Evolutionary conservation across 1,140 invertebrate species (phyloP), one percentile per base, ranked within the genome.

Genomic region (Camponotus floridanus): DNA sequence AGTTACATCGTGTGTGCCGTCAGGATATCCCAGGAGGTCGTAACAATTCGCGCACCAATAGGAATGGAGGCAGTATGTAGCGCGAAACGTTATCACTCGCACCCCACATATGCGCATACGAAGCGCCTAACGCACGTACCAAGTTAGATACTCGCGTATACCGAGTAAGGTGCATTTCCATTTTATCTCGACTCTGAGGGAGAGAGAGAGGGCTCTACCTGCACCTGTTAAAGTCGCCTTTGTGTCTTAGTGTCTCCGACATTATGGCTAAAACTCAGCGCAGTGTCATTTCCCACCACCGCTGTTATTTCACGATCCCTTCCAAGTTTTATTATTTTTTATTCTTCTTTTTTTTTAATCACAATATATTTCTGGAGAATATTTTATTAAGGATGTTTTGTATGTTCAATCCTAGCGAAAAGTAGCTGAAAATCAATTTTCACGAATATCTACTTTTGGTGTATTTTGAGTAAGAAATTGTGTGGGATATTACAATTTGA

Each of bases 181-280:
- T 91, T 91, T 91, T 91, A 91, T 91, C 90, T 91, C 78, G 86
- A 89, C 76, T 80, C 68, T 81, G 57, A 64, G 13, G 15, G 42
- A 45, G 45, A 48, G 13, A 15, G 45, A 15, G 11, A 13, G 45
- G 11, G 42, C 39, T 65, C 61, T 62, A 51, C 13, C 31, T 76
- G 64, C 83, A 65, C 48, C 62, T 70, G 87, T 59, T 76, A 51
- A 70, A 65, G 57, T 71, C 76, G 90, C 90, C 90, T 92, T 92
- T 91, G 92, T 92, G 91, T 92, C 92, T 92, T 92, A 26, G 91
- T 87, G 91, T 87, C 86, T 73, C 62, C 85, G 87, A 91, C 88
- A n/a, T 42, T 61, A 7, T 55, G 61, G 36, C 68, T 61, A 67
- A 87, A 86, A 80, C 26, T 26, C 26, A 26, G 0, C 26, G 26